phyloP scores from a whole-genome alignment of 2,888 invertebrate species.

The Toxonevra muliebris region DNA sequence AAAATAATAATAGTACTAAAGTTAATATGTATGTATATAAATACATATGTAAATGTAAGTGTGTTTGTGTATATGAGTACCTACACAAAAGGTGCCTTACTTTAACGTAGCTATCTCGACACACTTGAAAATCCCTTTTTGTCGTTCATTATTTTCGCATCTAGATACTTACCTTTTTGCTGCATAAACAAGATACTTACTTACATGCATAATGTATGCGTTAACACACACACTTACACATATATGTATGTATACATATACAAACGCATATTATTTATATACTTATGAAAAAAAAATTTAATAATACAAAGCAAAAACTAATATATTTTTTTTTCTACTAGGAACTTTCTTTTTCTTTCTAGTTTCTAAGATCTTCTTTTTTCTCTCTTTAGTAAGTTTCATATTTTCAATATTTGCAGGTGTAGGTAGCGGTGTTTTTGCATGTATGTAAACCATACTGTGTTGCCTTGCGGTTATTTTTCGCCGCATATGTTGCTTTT shows the following conservation, averaged over 20 bases:
- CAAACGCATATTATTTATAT: slow-evolving; percentile 6
- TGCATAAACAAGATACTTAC: too few relatives aligned
- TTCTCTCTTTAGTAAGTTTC: too few relatives aligned
- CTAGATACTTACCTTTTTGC: too few relatives aligned
- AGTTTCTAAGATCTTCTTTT: not conserved
- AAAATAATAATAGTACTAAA: too few relatives aligned
- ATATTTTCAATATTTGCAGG: not conserved
- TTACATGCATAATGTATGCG: too few relatives aligned
- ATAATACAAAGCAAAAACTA: not conserved
- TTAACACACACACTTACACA: not conserved
- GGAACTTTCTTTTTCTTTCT: not conserved
- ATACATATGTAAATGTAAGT: not conserved
- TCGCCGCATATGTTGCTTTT: too few relatives aligned
- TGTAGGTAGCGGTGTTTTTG: too few relatives aligned
- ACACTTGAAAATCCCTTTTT: slow-evolving; percentile 20
- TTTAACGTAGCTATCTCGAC: too few relatives aligned
- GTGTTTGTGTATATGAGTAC: not conserved
- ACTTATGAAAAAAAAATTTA: slow-evolving; percentile 10
- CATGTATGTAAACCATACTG: too few relatives aligned
- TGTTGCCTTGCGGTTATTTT: too few relatives aligned
- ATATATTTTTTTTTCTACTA: not conserved
- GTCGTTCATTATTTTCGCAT: not conserved
- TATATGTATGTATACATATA: not conserved
- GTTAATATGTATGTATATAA: not conserved
- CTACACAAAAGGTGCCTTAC: not conserved